Conservation (phyloP, 92 coral and sea anemone species). For the Blastomussa wellsi region DNA sequence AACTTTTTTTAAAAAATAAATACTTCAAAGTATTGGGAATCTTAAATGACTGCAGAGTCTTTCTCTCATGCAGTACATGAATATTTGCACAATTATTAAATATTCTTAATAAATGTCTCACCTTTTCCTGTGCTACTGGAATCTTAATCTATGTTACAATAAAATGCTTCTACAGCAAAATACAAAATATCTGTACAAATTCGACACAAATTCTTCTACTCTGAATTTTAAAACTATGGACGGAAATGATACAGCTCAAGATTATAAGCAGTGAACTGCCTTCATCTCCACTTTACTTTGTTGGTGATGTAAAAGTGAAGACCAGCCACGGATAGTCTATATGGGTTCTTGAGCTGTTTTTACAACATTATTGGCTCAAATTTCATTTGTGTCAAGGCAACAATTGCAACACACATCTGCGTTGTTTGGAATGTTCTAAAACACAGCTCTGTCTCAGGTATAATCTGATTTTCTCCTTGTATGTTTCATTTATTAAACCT, state of each 20-base stretch:
- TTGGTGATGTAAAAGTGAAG: neutral
- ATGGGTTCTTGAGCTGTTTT: slow-evolving; percentile 12
- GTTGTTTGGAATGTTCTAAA: slow-evolving; percentile 11
- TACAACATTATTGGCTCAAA: neutral
- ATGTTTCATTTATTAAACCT: slow-evolving; percentile 58
- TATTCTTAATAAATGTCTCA: slow-evolving; percentile 46
- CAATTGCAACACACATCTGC: neutral
- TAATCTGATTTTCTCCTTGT: neutral
- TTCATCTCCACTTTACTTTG: slow-evolving; percentile 3
- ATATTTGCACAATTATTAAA: slow-evolving; percentile 43
- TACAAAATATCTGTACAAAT: slow-evolving; percentile 87
- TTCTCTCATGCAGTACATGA: slow-evolving; percentile 29
- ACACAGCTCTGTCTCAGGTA: slow-evolving; percentile 3
- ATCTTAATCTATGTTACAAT: slow-evolving; percentile 61
- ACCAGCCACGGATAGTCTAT: neutral
- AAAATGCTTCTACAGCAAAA: slow-evolving; percentile 59
- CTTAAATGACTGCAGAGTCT: slow-evolving; percentile 24
- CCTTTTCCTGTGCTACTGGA: slow-evolving; percentile 33
- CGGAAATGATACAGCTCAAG: slow-evolving; percentile 1
- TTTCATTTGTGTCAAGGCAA: slow-evolving; percentile 10
- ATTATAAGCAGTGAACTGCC: neutral
- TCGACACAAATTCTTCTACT: slow-evolving; percentile 44
- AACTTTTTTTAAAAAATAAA: slow-evolving; percentile 40
- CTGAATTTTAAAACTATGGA: slow-evolving; percentile 38
- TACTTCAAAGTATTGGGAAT: slow-evolving; percentile 29